Conservation (phyloP, 2,797 vertebrate genomes). For the Peromyscus attwateri region DNA sequence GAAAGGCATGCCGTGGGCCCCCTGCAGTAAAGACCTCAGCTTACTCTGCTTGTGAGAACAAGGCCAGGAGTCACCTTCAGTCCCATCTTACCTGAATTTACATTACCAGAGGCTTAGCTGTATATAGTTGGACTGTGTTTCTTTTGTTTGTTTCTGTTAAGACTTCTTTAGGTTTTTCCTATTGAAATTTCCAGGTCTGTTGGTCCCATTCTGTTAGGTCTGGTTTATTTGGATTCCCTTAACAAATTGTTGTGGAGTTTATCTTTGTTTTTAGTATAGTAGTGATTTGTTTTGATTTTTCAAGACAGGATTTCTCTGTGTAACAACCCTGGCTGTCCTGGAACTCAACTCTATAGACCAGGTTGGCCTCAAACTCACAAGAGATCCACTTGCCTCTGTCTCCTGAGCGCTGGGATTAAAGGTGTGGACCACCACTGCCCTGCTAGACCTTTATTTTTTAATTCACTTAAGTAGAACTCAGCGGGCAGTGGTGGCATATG, state of each 20-base stretch:
- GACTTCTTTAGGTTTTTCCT: constrained; percentile 26
- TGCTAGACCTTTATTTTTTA: constrained; percentile 37
- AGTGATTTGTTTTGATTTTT: not conserved
- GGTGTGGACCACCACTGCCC: not conserved
- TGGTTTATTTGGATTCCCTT: constrained; percentile 38
- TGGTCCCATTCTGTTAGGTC: not conserved
- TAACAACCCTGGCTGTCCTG: too few relatives aligned
- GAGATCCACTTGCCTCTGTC: not conserved
- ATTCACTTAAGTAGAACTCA: not conserved
- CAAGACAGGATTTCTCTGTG: not conserved
- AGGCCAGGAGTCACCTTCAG: not conserved
- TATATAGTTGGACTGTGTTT: not conserved
- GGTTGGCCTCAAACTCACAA: not conserved
- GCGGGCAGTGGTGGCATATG: not conserved
- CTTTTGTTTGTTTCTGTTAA: constrained; percentile 36
- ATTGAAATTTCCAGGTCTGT: not conserved
- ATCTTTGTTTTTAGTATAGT: constrained; percentile 21
- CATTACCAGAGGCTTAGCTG: not conserved
- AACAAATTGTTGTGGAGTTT: constrained; percentile 43
- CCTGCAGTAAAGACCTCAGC: not conserved
- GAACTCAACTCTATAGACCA: not conserved
- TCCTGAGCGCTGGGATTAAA: not conserved
- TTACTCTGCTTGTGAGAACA: constrained; percentile 15
- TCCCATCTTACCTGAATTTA: not conserved
- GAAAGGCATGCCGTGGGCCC: not conserved